phyloP scores from a whole-genome alignment of 2,113 vertebrate genomes.

The Typhlomys cinereus region DNA sequence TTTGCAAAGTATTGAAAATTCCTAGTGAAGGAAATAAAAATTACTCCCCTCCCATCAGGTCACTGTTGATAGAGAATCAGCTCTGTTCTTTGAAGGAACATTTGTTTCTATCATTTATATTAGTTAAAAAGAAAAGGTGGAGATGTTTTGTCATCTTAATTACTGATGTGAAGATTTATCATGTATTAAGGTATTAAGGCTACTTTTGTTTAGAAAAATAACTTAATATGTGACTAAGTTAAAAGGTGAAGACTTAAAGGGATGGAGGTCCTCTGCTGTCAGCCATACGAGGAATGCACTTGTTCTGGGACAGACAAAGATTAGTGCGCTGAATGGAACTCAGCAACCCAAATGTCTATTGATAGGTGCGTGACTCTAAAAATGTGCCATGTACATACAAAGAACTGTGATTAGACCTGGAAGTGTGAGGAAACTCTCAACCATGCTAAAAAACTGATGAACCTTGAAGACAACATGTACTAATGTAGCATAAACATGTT shows the following conservation, averaged over 20 bases:
- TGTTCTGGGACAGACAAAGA: not conserved
- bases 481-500: not conserved
- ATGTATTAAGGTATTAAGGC: not conserved
- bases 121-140: not conserved
- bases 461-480: not conserved
- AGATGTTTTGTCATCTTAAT: not conserved
- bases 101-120: not conserved
- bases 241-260: slow-evolving; percentile 12
- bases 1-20: not conserved
- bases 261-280: not conserved
- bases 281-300: not conserved
- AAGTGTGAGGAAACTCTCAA: not conserved
- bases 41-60: not conserved
- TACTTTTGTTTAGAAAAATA: not conserved
- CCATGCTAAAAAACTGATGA: not conserved
- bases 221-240: not conserved
- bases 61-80: not conserved
- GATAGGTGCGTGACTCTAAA: not conserved
- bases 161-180: not conserved
- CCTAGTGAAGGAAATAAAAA: not conserved
- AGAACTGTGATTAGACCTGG: not conserved
- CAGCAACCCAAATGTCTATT: not conserved
- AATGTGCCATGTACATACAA: not conserved
- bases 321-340: not conserved
- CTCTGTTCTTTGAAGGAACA: not conserved